These are phyloP conservation scores for Rhodeus uyekii DNA, from an alignment of 2,797 vertebrate genomes.

Conservation along the genomic window DNA sequence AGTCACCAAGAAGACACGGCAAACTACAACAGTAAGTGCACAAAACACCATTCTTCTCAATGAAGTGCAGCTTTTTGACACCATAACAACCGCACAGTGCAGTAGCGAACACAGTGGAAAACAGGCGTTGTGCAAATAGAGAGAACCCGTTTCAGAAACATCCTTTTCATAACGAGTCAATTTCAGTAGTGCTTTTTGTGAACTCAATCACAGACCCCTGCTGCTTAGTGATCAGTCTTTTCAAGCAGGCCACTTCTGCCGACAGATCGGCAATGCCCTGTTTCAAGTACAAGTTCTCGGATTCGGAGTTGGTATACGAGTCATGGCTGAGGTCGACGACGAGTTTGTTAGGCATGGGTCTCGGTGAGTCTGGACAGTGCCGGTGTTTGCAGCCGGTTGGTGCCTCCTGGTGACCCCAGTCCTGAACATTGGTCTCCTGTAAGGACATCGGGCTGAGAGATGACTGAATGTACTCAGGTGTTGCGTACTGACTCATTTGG, in stretches of 20 bases:
- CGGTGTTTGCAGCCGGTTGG: slow-evolving; percentile 69
- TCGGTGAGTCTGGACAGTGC: slow-evolving; percentile 54
- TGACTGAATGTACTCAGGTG: slow-evolving; percentile 73
- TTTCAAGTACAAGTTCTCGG: slow-evolving; percentile 83
- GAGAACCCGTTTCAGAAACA: slow-evolving; percentile 75
- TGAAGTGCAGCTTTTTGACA: slow-evolving; percentile 67
- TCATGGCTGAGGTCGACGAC: slow-evolving; percentile 74
- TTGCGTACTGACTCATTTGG: slow-evolving; percentile 71
- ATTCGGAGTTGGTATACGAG: slow-evolving; percentile 77
- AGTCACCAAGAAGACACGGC: slow-evolving; percentile 74
- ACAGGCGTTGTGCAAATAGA: slow-evolving; percentile 79
- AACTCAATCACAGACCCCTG: slow-evolving; percentile 84
- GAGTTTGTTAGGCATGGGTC: slow-evolving; percentile 55
- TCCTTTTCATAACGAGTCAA: slow-evolving; percentile 68
- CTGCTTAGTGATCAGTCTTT: slow-evolving; percentile 82
- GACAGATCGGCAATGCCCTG: slow-evolving; percentile 80
- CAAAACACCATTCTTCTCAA: slow-evolving; percentile 74
- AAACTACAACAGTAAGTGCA: slow-evolving; percentile 80
- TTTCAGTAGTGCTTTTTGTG: slow-evolving; percentile 76
- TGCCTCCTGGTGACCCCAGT: slow-evolving; percentile 80
- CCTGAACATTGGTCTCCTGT: slow-evolving; percentile 88
- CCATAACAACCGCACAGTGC: slow-evolving; percentile 85
- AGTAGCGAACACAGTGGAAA: slow-evolving; percentile 86
- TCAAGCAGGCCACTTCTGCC: slow-evolving; percentile 82
- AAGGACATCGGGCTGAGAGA: slow-evolving; percentile 84